phyloP scores from a whole-genome alignment of 2,797 vertebrate genomes.

The Sebastes nivosus region DNA sequence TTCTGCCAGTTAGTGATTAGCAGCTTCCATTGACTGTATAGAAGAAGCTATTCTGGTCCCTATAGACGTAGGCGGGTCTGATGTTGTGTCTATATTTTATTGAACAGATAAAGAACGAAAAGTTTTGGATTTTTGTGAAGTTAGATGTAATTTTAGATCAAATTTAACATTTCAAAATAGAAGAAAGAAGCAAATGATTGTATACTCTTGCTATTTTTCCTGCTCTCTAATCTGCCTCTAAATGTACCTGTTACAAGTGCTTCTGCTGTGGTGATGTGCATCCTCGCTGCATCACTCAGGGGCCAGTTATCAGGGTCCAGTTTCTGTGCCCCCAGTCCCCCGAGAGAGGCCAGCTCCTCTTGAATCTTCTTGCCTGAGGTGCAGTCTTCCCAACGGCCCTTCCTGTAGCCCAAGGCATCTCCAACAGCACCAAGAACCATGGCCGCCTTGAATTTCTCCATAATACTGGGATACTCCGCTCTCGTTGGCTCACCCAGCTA shows the following conservation, averaged over 20 bases:
- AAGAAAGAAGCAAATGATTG: background rate
- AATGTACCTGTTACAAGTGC: slow-evolving; percentile 92
- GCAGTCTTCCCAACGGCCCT: slow-evolving; percentile 85
- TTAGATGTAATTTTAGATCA: background rate
- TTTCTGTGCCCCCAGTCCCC: slow-evolving; percentile 86
- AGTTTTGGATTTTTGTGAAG: background rate
- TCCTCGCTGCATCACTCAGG: slow-evolving; percentile 90
- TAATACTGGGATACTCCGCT: slow-evolving; percentile 41
- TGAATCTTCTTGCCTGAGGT: slow-evolving; percentile 86
- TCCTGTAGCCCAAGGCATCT: slow-evolving; percentile 91
- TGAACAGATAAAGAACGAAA: background rate
- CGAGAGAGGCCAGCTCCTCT: slow-evolving; percentile 86
- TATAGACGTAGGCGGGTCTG: slow-evolving; percentile 7
- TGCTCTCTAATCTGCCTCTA: background rate
- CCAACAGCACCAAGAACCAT: slow-evolving; percentile 91
- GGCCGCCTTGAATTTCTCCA: slow-evolving; percentile 95
- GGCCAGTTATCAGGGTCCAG: slow-evolving; percentile 92
- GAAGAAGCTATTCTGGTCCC: slow-evolving; percentile 46
- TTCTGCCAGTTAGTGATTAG: slow-evolving; percentile 48
- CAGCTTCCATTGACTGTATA: slow-evolving; percentile 25
- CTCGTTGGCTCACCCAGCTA: background rate
- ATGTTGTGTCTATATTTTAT: background rate
- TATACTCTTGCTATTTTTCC: background rate
- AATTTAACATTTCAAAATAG: background rate
- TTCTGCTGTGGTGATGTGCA: slow-evolving; percentile 95